Base-by-base conservation (phyloP, 2,888 invertebrate species). In the Gastracanthus pulcherrimus region DNA sequence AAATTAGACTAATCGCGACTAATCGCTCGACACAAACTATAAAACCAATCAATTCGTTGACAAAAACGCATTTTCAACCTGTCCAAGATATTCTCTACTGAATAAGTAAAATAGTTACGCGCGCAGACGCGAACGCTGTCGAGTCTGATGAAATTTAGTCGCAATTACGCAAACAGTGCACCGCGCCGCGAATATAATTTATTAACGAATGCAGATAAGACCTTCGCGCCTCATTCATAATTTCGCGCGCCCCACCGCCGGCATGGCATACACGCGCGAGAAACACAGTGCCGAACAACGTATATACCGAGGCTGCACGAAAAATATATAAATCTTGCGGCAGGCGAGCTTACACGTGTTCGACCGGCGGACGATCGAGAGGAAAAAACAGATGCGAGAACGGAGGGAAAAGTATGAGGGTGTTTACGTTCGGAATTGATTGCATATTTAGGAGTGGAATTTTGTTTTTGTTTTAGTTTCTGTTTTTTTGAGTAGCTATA, bases 201-300 rank as follows among this genome's bases (percentile, higher is more conserved):
- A 78, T 78, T 51, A 64, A 64, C 70, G 64, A 71, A 51, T 51
- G 77, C n/a, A 71, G 70, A 78, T 64, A 62, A 62, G 51, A 51
- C 23, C 36, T n/a, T 29, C 5, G 26, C 48, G 62, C 13, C 70
- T 60, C 62, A 70, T 76, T 60, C 41, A 76, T 55, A 55, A 66
- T 64, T 60, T 38, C 23, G 31, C 5, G 3, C 16, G 5, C 26
- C 45, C 7, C 5, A 29, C 45, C 3, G 45, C 45, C 3, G 45
- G 16, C 16, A n/a, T n/a, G 45, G 38, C 16, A 9, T 29, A 58
- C 76, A 38, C 41, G 41, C 58, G 45, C 19, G n/a, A n/a, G 58
- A 45, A 48, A 29, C 45, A 45, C 45, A n/a, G n/a, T n/a, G 45
- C 16, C 45, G 45, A 45, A 45, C 45, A 26, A 5, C 48, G 45